Evolutionary conservation across 2,797 vertebrate genomes (phyloP).

Genomic region (Uromys caudimaculatus): DNA sequence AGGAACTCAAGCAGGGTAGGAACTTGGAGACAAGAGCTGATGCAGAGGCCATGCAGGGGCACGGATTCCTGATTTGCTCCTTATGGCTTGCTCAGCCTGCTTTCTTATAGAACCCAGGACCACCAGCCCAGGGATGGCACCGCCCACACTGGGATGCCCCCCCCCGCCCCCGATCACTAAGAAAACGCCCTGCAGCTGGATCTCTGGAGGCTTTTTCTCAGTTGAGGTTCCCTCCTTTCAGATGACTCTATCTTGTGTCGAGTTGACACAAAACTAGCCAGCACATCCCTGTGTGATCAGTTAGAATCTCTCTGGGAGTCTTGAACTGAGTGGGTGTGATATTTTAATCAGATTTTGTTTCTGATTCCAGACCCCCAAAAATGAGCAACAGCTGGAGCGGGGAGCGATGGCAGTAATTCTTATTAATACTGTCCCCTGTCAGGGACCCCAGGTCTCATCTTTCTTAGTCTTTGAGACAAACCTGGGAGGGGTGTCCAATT

Average conservation of each 20-base stretch:
- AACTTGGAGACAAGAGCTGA: not conserved
- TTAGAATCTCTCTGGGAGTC: not conserved
- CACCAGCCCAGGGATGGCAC: not conserved
- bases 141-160: too few species aligned
- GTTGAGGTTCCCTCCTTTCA: not conserved
- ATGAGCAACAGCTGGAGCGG: not conserved
- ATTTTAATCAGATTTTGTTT: not conserved
- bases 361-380: not conserved
- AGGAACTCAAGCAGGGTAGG: not conserved
- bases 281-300: not conserved
- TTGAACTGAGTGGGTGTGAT: not conserved
- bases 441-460: not conserved
- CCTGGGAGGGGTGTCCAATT: not conserved
- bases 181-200: not conserved
- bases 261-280: not conserved
- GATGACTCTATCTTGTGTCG: not conserved
- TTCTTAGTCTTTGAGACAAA: not conserved
- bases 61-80: not conserved
- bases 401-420: accelerated
- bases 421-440: too few species aligned
- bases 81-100: not conserved
- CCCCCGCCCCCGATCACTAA: not conserved
- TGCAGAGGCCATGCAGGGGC: not conserved
- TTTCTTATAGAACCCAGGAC: not conserved
- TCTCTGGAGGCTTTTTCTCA: not conserved